Base-by-base conservation (phyloP, 2,888 invertebrate genomes). In the Sphinx pinastri region DNA sequence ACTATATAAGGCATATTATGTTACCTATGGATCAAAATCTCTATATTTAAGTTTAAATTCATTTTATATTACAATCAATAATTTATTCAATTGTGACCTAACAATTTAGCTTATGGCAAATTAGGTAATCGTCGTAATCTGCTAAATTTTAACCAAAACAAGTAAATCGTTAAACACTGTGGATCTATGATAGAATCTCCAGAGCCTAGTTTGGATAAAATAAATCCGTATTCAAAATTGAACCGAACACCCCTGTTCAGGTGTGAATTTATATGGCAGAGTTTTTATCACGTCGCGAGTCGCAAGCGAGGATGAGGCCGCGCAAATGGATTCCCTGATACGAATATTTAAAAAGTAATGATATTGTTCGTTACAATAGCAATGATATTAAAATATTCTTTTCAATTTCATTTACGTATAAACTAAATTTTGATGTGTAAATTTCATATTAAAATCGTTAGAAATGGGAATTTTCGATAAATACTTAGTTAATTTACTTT, bases 281-380 rank as follows among this genome's bases (percentile, higher is more conserved):
- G 89, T 75, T 81, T 81, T 85, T 87, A 86, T 86, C 85, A 84
- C 75, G 73, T 79, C 81, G 71, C 77, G 73, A 38, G 38, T 38
- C 38, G 75, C 75, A 78, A 77, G 75, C 74, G 71, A 73, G 73
- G 75, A 72, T 78, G 76, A 76, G 75, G 76, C 74, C 68, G 54
- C 72, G 70, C 76, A 79, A 77, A 79, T 78, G 78, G 77, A 77
- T 76, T 76, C 71, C 63, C 60, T 59, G 71, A 51, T 68, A 55
- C 47, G 67, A 67, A 69, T 71, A 71, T 70, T 69, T 69, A 69
- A 57, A 54, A 69, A 71, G 12, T 10, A 19, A 73, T 67, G 67
- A 70, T 66, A 70, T 68, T 19, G 49, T 66, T 70, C 66, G 54
- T 67, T 59, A 59, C 71, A 68, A 71, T 70, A 58, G 57, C 52